A percentile compares a stretch with the other conserved stretches of the same genome.
Evolutionary conservation across 1,140 invertebrate genomes (phyloP).

Genomic region (Caenorhabditis latens): DNA sequence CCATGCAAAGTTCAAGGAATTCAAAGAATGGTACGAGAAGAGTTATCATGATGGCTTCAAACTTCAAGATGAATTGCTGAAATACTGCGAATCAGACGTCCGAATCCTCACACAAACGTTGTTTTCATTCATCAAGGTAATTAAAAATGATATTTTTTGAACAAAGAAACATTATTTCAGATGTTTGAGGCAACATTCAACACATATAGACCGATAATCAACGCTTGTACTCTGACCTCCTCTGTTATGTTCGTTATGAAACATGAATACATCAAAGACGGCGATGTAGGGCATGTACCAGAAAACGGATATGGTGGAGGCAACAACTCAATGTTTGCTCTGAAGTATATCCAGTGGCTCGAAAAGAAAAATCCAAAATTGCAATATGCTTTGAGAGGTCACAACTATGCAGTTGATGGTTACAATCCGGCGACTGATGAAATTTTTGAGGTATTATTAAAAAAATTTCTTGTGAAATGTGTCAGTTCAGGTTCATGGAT

Average conservation of each 20-base stretch:
- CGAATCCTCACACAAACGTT: too few species aligned
- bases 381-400: background rate
- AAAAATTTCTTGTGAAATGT: too few species aligned
- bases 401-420: background rate
- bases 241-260: background rate
- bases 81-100: too few species aligned
- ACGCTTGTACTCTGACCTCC: background rate
- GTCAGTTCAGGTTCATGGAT: slow-evolving; percentile 1
- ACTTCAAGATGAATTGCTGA: too few species aligned
- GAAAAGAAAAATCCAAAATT: background rate
- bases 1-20: too few species aligned
- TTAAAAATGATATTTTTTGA: too few species aligned
- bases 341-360: background rate
- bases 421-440: background rate
- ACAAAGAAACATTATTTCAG: background rate
- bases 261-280: background rate
- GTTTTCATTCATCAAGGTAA: too few species aligned
- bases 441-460: background rate
- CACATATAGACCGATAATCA: background rate
- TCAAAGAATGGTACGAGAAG: too few species aligned
- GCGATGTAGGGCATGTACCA: background rate
- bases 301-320: slow-evolving; percentile 10
- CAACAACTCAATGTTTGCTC: background rate
- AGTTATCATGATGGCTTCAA: too few species aligned
- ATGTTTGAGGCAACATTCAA: background rate